Evolutionary conservation across 2,113 vertebrate genomes (phyloP), one percentile per base, ranked within the genome.

Genomic region (Eublepharis macularius): DNA sequence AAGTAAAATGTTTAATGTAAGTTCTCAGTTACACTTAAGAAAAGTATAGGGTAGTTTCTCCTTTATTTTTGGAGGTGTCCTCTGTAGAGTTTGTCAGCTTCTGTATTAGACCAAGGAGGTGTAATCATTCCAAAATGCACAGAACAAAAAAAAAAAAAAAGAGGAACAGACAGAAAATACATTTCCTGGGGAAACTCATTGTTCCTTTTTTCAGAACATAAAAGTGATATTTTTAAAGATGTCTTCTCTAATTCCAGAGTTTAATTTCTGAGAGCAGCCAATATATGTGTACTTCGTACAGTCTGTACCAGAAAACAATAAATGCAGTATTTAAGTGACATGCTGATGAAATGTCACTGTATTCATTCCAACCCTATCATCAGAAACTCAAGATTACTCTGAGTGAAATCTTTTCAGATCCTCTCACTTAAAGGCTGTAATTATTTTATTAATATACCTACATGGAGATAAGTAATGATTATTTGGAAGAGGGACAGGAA

Each of bases 401-500:
- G 87, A 92, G 85, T 93, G 70, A 83, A 90, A 85, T 90, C 82
- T 69, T 92, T 91, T 90, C 86, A 85, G 87, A 83, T 66, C 73
- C 6, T 77, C 80, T 75, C 10, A 75, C 87, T 90, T 86, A 90
- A 90, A 94, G 91, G 88, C 89, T 86, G 78, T 91, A 90, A 95
- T 95, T 94, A 93, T 92, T 94, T 92, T 92, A 94, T 94, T 95
- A 77, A 76, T 91, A 87, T 94, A 94, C 87, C 49, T 82, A 94
- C 87, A 90, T 32, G 92, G 13, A 4, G 91, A 90, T 87, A 93
- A 93, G 89, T 90, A 92, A 92, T 87, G 92, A 94, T 92, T 93
- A 92, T 90, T 93, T 89, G 60, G 60, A 63, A 60, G 54, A 94
- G 72, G 87, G 79, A 91, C 89, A 91, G 91, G 69, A 85, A 60